Conservation (phyloP, 2,113 vertebrate species). For the Hippoglossus stenolepis region DNA sequence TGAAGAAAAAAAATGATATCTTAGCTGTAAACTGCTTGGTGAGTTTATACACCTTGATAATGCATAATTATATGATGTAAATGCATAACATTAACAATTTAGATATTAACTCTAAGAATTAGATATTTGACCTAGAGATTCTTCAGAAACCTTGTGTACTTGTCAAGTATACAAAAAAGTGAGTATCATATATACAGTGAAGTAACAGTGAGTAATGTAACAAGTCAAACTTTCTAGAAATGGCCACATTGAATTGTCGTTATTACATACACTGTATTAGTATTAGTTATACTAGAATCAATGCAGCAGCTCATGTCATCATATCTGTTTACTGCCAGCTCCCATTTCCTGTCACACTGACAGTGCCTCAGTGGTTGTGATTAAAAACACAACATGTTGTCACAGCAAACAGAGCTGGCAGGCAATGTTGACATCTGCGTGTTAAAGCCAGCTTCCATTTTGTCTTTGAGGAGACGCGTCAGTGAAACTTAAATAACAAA, state of each 20-base stretch:
- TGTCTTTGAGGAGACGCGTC: slow-evolving; percentile 16
- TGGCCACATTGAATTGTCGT: background rate
- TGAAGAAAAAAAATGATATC: no score
- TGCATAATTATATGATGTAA: no score
- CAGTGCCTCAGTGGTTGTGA: slow-evolving; percentile 19
- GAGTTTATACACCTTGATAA: no score
- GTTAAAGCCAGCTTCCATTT: slow-evolving; percentile 4
- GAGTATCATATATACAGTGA: no score
- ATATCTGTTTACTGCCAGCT: background rate
- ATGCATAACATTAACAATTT: no score
- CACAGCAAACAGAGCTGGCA: slow-evolving; percentile 65
- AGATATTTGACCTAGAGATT: no score
- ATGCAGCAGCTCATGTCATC: background rate
- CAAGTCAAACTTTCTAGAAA: background rate
- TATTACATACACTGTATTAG: background rate
- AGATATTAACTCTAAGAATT: no score
- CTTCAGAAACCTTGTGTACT: no score
- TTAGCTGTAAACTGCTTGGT: no score
- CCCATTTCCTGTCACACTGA: background rate
- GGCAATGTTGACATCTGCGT: slow-evolving; percentile 15
- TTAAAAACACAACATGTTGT: slow-evolving; percentile 66
- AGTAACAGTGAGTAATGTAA: background rate
- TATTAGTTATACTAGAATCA: slow-evolving; percentile 2
- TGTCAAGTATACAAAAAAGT: no score
- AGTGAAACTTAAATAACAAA: background rate